A percentile compares a stretch with the other conserved stretches of the same genome.
Evolutionary conservation across 2,888 invertebrate genomes (phyloP).

Genomic region (Baronia brevicornis): DNA sequence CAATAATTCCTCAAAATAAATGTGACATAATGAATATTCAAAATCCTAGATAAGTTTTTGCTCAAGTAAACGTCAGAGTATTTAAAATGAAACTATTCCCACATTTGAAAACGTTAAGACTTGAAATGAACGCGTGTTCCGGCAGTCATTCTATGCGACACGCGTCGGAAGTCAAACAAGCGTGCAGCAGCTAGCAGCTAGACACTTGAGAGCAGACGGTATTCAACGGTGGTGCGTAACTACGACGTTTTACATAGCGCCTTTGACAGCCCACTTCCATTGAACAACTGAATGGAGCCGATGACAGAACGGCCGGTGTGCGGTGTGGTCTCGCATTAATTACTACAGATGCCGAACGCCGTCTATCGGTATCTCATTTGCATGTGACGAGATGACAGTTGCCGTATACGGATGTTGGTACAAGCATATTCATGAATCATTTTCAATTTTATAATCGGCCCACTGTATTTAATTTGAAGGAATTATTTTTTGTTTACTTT

Average conservation of each 20-base stretch:
- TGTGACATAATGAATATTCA: too few relatives aligned
- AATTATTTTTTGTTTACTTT: too few relatives aligned
- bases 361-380: constrained; percentile 40
- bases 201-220: constrained; percentile 66
- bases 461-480: constrained; percentile 3
- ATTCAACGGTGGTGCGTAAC: constrained; percentile 58
- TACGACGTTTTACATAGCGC: constrained; percentile 30
- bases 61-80: constrained; percentile 6
- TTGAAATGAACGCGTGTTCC: constrained; percentile 19
- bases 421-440: constrained; percentile 8
- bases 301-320: constrained; percentile 40
- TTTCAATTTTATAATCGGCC: constrained; percentile 1
- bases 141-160: constrained; percentile 18
- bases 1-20: too few relatives aligned
- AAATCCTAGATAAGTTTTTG: constrained; percentile 7
- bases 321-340: constrained; percentile 64
- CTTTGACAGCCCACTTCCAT: constrained; percentile 62
- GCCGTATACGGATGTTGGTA: constrained; percentile 21
- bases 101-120: constrained; percentile 8
- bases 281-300: constrained; percentile 60
- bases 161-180: constrained; percentile 52
- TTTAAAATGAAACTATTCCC: constrained; percentile 14
- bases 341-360: constrained; percentile 45
- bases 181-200: constrained; percentile 23
- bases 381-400: constrained; percentile 32